Base-by-base conservation (phyloP, 2,888 invertebrate species). In the Noctua comes region DNA sequence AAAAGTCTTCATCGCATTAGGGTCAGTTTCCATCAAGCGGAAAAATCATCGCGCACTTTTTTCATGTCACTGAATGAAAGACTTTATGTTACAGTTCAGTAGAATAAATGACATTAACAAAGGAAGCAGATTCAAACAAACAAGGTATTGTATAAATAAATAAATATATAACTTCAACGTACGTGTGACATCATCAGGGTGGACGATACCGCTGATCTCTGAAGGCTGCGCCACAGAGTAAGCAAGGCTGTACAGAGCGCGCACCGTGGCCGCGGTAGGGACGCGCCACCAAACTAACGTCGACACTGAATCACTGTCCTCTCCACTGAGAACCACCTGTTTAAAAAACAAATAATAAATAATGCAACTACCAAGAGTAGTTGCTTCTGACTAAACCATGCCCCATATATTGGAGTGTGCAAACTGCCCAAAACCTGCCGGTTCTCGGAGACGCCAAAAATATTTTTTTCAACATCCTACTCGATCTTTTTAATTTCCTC, bases 131-230 rank as follows among this genome's bases (percentile, higher is more conserved):
- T 64, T 4, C 21, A 36, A 36, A 64, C 31, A 21, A 64, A 64
- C 64, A 36, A 64, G 64, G 36, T 64, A 31, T 62, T 18, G 18
- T 64, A 21, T 36, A 10, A 64, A 36, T 36, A 10, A 64, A 36
- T 64, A 64, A 64, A 36, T 36, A 10, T 21, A 36, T 11, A 64
- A 36, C 8, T 66, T 65, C 16, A 51, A 85, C 95, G 93, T 91
- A 97, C 97, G 95, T 89, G 97, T 96, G 83, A 98, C 97, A 90
- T 98, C 98, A 85, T 98, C 97, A 8, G 97, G 97, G 87, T 98
- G 98, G 43, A 98, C 97, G 84, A 93, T 88, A 36, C 93, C 93
- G 74, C 87, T 93, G 54, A 88, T 76, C 51, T 95, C 95, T 1
- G 88, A 85, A 2, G 95, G 95, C 84, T 95, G 96, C 36, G 96